Conservation (phyloP, 2,888 invertebrate species). For the Aphidoletes aphidimyza region DNA sequence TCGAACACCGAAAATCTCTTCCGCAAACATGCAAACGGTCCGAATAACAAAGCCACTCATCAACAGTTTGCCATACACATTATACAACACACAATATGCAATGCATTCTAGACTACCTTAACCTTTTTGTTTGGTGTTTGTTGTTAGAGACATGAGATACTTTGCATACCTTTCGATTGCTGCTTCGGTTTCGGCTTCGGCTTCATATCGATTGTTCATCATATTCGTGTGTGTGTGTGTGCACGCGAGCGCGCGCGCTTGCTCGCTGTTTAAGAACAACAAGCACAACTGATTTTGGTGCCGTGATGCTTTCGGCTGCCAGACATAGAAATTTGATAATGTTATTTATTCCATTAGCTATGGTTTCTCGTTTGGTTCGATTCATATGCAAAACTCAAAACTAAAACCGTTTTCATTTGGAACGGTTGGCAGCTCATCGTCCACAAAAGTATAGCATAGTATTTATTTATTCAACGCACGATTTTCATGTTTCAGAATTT, state of each 20-base stretch:
- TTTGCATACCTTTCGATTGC: background rate
- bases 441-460: background rate
- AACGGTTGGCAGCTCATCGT: background rate
- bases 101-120: background rate
- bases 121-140: background rate
- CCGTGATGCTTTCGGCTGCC: conserved; percentile 1
- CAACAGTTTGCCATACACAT: too few species aligned
- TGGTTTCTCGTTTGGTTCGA: background rate
- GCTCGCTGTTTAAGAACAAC: too few species aligned
- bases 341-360: conserved; percentile 45
- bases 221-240: conserved; percentile 26
- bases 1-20: conserved; percentile 49
- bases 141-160: background rate
- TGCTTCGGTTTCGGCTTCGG: background rate
- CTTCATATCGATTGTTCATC: conserved; percentile 31
- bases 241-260: too few species aligned
- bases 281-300: background rate
- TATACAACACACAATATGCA: background rate
- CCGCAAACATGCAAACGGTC: background rate
- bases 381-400: background rate
- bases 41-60: too few species aligned
- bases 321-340: conserved; percentile 32
- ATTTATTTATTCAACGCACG: conserved; percentile 32
- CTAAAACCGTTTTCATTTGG: background rate
- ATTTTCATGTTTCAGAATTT: conserved; percentile 37